These are phyloP conservation scores for Chlorops oryzae DNA, from an alignment of 1,140 invertebrate genomes.

Conservation along the genomic window DNA sequence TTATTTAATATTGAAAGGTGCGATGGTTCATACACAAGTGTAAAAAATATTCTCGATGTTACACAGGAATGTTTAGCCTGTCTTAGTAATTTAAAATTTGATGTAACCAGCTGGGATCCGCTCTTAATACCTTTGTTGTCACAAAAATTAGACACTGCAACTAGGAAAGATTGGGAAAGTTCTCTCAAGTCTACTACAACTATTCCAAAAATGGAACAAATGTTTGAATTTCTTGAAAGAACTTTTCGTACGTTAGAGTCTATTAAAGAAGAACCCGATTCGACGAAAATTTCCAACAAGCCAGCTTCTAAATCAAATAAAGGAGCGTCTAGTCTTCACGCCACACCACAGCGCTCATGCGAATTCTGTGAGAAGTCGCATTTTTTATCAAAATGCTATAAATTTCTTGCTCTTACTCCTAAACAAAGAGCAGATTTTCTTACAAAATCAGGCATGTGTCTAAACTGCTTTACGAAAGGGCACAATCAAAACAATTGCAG, in stretches of 20 bases:
- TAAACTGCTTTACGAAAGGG: slow-evolving; percentile 1
- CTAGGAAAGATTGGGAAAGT: slow-evolving; percentile 7
- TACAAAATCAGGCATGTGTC: slow-evolving; percentile 1
- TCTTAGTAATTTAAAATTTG: slow-evolving; percentile 2
- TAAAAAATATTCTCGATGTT: not conserved
- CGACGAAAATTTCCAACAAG: too few relatives aligned
- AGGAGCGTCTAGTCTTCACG: too few relatives aligned
- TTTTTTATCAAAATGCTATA: slow-evolving; percentile 2
- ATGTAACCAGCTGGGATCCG: not conserved
- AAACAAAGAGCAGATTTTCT: slow-evolving; percentile 1
- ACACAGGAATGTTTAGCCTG: slow-evolving; percentile 5
- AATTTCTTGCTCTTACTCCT: not conserved
- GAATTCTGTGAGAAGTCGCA: slow-evolving; percentile 6
- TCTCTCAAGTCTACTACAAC: slow-evolving; percentile 1
- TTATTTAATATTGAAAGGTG: not conserved
- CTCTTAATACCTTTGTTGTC: not conserved
- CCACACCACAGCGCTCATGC: too few relatives aligned
- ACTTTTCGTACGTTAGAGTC: slow-evolving; percentile 7
- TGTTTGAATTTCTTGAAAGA: slow-evolving; percentile 5
- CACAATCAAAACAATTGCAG: slow-evolving; percentile 2
- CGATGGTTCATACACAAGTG: not conserved
- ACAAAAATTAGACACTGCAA: slow-evolving; percentile 1
- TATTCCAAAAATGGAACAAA: not conserved
- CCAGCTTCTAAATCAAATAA: too few relatives aligned
- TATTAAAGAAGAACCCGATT: not conserved